Percentiles rank a stretch among this genome's conserved stretches.
phyloP scores from a whole-genome alignment of 2,888 invertebrate genomes.

The Bimastos eiseni region DNA sequence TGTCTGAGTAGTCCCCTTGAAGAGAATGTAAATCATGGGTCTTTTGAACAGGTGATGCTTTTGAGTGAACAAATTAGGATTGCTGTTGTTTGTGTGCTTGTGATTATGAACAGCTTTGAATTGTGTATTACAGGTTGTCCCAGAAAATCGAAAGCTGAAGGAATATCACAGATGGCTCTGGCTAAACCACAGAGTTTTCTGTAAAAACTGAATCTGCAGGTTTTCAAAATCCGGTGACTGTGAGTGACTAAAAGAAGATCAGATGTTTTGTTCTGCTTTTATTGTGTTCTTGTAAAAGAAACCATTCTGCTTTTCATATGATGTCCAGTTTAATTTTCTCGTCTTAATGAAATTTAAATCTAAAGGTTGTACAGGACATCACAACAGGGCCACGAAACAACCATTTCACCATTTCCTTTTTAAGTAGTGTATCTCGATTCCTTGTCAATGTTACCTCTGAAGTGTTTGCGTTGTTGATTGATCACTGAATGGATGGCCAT shows the following conservation, averaged over 20 bases:
- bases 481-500: too few relatives aligned
- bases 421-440: too few relatives aligned
- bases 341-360: background rate
- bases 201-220: background rate
- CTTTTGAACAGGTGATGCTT: background rate
- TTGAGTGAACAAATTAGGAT: background rate
- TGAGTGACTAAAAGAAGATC: background rate
- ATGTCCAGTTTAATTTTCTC: background rate
- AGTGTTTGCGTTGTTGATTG: too few relatives aligned
- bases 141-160: conserved; percentile 61
- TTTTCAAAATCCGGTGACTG: background rate
- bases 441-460: too few relatives aligned
- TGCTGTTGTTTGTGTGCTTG: background rate
- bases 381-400: background rate
- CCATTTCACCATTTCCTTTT: too few relatives aligned
- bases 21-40: background rate
- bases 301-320: background rate
- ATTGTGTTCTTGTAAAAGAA: background rate
- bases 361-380: background rate
- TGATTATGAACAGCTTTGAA: background rate
- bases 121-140: conserved; percentile 51
- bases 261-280: background rate
- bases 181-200: conserved; percentile 45
- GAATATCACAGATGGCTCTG: conserved; percentile 61
- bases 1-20: background rate